phyloP scores from a whole-genome alignment of 2,888 invertebrate genomes.

The Coecobrya sp. region DNA sequence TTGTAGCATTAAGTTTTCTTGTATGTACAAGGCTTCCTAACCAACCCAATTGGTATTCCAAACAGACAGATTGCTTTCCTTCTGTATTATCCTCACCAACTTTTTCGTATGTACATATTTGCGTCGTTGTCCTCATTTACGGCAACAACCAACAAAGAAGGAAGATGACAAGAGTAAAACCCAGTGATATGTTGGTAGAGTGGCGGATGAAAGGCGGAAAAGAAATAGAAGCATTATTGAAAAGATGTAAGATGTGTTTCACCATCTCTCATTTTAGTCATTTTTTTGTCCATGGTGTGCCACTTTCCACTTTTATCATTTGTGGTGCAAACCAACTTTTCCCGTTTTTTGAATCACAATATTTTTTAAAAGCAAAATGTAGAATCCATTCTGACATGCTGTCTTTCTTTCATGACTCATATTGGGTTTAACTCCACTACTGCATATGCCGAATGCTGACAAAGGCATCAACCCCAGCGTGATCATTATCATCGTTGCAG shows the following conservation, averaged over 20 bases:
- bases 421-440: neutral
- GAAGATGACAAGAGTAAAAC: constrained; percentile 34
- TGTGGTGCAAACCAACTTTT: neutral
- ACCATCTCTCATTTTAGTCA: constrained; percentile 15
- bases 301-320: neutral
- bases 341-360: neutral
- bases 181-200: constrained; percentile 3
- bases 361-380: neutral
- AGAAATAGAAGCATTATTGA: neutral
- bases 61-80: constrained; percentile 71
- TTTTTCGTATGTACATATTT: neutral
- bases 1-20: constrained; percentile 11
- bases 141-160: constrained; percentile 28
- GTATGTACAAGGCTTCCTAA: neutral
- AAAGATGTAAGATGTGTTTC: constrained; percentile 38
- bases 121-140: constrained; percentile 56
- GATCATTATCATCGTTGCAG: neutral
- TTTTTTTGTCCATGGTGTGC: constrained; percentile 15
- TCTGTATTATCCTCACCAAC: constrained; percentile 25
- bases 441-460: neutral
- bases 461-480: neutral
- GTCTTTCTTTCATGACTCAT: neutral
- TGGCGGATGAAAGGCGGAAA: constrained; percentile 10
- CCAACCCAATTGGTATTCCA: constrained; percentile 69
- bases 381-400: constrained; percentile 4